A percentile compares a stretch with the other conserved stretches of the same genome.
Conservation (phyloP, 2,113 vertebrate genomes). For the Equus quagga region DNA sequence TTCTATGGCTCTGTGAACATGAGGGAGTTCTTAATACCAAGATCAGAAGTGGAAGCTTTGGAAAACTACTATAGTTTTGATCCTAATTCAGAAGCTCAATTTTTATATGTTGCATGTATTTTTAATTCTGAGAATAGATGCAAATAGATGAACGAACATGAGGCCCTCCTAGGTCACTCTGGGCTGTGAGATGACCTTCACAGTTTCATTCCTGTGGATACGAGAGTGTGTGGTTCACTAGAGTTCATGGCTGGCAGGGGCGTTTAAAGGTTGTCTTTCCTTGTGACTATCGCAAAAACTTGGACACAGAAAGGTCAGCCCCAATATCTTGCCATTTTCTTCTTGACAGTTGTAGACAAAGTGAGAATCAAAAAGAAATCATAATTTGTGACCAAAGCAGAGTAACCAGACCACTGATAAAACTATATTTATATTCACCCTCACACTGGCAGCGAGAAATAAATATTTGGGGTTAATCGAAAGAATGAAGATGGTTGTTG, state of each 20-base stretch:
- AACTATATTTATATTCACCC: neutral
- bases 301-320: slow-evolving; percentile 64
- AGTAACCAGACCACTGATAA: neutral
- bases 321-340: slow-evolving; percentile 68
- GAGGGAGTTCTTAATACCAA: neutral
- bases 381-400: slow-evolving; percentile 14
- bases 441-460: neutral
- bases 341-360: slow-evolving; percentile 62
- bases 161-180: neutral
- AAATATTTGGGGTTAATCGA: neutral
- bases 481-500: neutral
- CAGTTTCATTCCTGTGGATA: slow-evolving; percentile 43
- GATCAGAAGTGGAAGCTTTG: neutral
- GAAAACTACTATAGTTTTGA: neutral
- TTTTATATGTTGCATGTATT: neutral
- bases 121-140: slow-evolving; percentile 21
- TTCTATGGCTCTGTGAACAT: neutral
- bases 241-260: neutral
- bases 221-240: neutral
- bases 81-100: neutral
- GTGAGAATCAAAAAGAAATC: slow-evolving; percentile 62
- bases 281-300: slow-evolving; percentile 44
- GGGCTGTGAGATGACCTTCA: slow-evolving; percentile 54
- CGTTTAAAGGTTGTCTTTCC: slow-evolving; percentile 66
- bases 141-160: neutral